A percentile compares a stretch with the other conserved stretches of the same genome.
These are phyloP conservation scores for Azorinus chamasolen DNA, from an alignment of 2,888 invertebrate genomes.

Conservation along the genomic window DNA sequence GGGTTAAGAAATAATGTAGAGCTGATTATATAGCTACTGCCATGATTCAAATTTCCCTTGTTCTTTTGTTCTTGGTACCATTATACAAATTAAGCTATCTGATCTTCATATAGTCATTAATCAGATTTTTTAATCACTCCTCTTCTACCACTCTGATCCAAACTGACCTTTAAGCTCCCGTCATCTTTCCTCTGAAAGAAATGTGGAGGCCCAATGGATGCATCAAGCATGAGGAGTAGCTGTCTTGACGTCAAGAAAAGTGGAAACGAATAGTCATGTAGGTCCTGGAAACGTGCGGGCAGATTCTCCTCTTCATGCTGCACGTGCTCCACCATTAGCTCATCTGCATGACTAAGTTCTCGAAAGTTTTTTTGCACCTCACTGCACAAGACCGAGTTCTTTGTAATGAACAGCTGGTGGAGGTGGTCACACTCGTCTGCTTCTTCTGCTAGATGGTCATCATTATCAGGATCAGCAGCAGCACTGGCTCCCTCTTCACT, in stretches of 20 bases:
- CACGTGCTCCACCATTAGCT: constrained; percentile 60
- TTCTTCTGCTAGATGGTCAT: background rate
- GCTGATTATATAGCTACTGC: no score
- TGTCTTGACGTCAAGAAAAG: constrained; percentile 80
- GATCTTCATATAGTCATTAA: no score
- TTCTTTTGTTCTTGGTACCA: no score
- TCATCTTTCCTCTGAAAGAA: constrained; percentile 80
- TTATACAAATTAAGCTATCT: no score
- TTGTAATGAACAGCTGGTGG: constrained; percentile 29
- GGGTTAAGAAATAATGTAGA: no score
- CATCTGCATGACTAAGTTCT: constrained; percentile 76
- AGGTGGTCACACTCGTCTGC: constrained; percentile 56
- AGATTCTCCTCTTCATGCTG: constrained; percentile 55
- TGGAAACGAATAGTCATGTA: constrained; percentile 68
- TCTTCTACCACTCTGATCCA: no score
- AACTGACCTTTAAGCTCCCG: constrained; percentile 71
- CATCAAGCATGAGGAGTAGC: constrained; percentile 79
- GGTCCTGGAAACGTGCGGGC: constrained; percentile 61
- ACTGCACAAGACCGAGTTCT: constrained; percentile 79
- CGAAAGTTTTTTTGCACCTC: constrained; percentile 82
- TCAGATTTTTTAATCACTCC: no score
- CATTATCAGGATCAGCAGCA: constrained; percentile 1
- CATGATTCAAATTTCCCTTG: no score
- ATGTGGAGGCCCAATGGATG: constrained; percentile 70
- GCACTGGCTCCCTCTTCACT: constrained; percentile 20